A percentile compares a stretch with the other conserved stretches of the same genome.
Conservation (phyloP, 2,888 invertebrate genomes). For the Phaedon cochleariae region DNA sequence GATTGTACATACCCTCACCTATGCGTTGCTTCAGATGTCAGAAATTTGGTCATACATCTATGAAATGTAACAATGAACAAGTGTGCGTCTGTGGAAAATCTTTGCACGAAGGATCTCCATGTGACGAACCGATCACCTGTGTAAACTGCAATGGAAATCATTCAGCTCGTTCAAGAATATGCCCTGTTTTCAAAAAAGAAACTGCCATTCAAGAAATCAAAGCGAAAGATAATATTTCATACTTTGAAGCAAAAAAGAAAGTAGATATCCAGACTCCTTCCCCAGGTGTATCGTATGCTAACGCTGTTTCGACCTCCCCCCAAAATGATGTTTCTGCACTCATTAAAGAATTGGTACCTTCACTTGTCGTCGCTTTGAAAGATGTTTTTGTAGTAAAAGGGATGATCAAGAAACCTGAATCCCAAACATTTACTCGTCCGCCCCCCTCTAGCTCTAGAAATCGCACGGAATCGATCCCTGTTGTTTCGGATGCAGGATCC, state of each 20-base stretch:
- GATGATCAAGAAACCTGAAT: too few species aligned
- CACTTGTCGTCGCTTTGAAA: too few species aligned
- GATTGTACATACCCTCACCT: slow-evolving; percentile 39
- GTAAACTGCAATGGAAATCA: slow-evolving; percentile 28
- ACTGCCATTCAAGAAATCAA: slow-evolving; percentile 28
- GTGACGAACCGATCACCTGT: slow-evolving; percentile 10
- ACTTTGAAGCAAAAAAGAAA: slow-evolving; percentile 10
- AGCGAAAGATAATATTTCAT: slow-evolving; percentile 8
- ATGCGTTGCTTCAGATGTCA: slow-evolving; percentile 36
- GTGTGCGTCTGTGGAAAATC: slow-evolving; percentile 29
- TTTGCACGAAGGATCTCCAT: slow-evolving; percentile 19
- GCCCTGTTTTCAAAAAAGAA: slow-evolving; percentile 31
- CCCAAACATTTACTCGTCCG: too few species aligned
- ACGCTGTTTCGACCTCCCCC: neutral
- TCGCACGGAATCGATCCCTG: neutral
- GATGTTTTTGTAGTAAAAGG: too few species aligned
- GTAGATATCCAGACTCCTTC: neutral
- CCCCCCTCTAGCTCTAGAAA: neutral
- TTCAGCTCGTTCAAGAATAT: slow-evolving; percentile 25
- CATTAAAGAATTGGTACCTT: slow-evolving; percentile 1
- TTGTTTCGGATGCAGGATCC: too few species aligned
- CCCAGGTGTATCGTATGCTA: neutral
- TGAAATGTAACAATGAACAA: slow-evolving; percentile 19
- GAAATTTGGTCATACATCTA: slow-evolving; percentile 26
- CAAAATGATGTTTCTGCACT: neutral